These are phyloP conservation scores for Peromyscus attwateri DNA, from an alignment of 2,797 vertebrate genomes.

Conservation along the genomic window DNA sequence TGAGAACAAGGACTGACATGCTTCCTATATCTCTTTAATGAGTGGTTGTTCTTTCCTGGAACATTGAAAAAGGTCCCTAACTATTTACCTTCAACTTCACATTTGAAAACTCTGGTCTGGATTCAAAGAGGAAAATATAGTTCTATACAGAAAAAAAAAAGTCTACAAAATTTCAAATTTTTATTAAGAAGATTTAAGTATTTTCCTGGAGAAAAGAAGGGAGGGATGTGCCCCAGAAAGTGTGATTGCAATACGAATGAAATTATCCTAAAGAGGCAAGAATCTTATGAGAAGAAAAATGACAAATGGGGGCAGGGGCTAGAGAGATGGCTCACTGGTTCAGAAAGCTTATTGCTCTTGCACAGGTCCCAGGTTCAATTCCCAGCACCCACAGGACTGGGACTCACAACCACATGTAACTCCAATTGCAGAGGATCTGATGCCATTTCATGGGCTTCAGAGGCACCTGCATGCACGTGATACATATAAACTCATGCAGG, in stretches of 20 bases:
- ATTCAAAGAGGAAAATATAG: neutral
- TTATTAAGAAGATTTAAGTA: conserved; percentile 40
- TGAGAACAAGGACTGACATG: neutral
- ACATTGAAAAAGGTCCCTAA: neutral
- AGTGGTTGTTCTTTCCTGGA: neutral
- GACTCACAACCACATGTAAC: neutral
- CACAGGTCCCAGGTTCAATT: neutral
- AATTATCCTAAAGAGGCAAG: neutral
- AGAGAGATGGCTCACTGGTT: neutral
- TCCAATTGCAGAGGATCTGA: neutral
- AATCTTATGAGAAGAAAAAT: neutral
- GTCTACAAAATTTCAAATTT: neutral
- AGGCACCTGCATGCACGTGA: neutral
- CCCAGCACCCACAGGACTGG: neutral
- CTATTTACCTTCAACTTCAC: conserved; percentile 10
- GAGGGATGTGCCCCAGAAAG: neutral
- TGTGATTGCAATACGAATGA: neutral
- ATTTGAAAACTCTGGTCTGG: conserved; percentile 39
- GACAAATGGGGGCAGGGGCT: neutral
- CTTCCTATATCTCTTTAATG: conserved; percentile 34
- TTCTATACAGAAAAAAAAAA: neutral
- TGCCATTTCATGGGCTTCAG: neutral
- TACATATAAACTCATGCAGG: neutral
- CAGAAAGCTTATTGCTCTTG: too few relatives aligned
- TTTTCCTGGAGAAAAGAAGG: conserved; percentile 8